phyloP scores from a whole-genome alignment of 53 echinoderm and acorn worm species.

The Arbacia lixula region DNA sequence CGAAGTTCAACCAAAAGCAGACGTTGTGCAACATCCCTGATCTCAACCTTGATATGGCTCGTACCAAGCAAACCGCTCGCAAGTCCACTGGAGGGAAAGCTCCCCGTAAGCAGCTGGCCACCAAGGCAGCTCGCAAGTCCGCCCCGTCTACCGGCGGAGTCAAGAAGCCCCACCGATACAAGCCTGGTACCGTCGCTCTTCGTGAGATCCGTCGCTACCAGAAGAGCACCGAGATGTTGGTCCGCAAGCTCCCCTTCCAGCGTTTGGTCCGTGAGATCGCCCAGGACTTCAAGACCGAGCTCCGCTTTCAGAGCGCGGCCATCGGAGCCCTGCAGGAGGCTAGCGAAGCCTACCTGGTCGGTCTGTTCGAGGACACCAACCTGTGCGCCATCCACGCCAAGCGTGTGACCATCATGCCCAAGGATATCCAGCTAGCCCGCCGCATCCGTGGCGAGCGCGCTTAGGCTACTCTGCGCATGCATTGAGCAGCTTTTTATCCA shows the following conservation, averaged over 20 bases:
- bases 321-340: conserved; percentile 87
- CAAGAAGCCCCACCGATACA: conserved; percentile 87
- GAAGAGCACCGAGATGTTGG: conserved; percentile 89
- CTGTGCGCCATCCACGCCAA: conserved; percentile 93
- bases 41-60: conserved; percentile 69
- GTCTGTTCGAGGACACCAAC: conserved; percentile 90
- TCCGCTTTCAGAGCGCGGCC: too few relatives aligned
- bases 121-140: conserved; percentile 32
- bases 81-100: too few relatives aligned
- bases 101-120: too few relatives aligned
- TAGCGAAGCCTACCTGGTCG: conserved; percentile 89
- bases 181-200: conserved; percentile 85
- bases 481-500: too few relatives aligned
- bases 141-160: conserved; percentile 86
- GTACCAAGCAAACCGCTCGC: conserved; percentile 98
- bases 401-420: conserved; percentile 93
- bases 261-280: conserved; percentile 94
- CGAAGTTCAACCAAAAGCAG: not conserved
- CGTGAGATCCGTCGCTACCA: conserved; percentile 94
- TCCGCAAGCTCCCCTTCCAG: conserved; percentile 93
- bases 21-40: not conserved
- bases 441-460: conserved; percentile 85
- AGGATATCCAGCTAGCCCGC: conserved; percentile 97
- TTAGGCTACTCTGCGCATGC: not conserved
- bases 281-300: conserved; percentile 96